phyloP scores from a whole-genome alignment of 2,888 invertebrate species.

The Scrobipalpa atriplicella region DNA sequence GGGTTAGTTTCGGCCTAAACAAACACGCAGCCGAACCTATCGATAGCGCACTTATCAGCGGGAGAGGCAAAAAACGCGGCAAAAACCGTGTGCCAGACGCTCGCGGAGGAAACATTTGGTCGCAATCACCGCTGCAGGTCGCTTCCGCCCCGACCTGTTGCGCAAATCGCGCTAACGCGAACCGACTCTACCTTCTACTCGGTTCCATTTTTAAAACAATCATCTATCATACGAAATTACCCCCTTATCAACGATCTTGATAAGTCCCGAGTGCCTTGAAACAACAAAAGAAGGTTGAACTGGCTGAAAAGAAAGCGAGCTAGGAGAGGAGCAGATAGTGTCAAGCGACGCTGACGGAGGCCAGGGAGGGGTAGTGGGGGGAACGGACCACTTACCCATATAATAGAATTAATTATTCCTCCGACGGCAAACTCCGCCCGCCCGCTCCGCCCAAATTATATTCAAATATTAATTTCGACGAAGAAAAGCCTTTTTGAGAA shows the following conservation, averaged over 20 bases:
- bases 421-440: conserved; percentile 81
- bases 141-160: conserved; percentile 83
- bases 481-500: conserved; percentile 81
- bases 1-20: conserved; percentile 72
- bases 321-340: conserved; percentile 19
- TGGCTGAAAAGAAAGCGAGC: conserved; percentile 8
- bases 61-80: conserved; percentile 68
- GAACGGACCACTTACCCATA: conserved; percentile 71
- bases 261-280: conserved; percentile 1
- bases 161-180: conserved; percentile 66
- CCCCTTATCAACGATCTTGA: conserved; percentile 12
- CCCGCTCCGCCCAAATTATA: conserved; percentile 81
- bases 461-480: conserved; percentile 83
- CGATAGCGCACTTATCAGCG: conserved; percentile 80
- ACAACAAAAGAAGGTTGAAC: conserved; percentile 28
- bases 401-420: conserved; percentile 81
- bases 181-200: conserved; percentile 32
- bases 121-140: conserved; percentile 80
- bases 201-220: conserved; percentile 33
- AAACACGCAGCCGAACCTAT: conserved; percentile 74
- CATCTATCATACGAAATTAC: conserved; percentile 4
- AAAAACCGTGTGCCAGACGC: conserved; percentile 74
- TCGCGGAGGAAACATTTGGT: conserved; percentile 79
- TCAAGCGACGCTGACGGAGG: conserved; percentile 13
- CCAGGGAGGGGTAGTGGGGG: conserved; percentile 33